Conservation (phyloP, 2,888 invertebrate genomes). For the Scrobipalpa costella region DNA sequence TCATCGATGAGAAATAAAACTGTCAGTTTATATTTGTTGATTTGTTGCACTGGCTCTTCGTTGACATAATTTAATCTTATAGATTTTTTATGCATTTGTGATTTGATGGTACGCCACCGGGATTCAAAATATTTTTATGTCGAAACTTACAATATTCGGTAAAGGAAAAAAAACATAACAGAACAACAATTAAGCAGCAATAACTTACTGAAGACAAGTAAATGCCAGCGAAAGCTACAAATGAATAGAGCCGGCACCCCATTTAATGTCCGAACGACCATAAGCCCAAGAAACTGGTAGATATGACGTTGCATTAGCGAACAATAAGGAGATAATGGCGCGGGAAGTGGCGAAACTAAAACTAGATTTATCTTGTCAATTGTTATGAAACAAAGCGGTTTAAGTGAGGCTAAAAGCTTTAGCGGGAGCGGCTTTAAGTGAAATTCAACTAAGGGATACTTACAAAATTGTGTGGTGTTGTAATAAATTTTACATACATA, state of each 20-base stretch:
- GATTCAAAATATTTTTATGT: no score
- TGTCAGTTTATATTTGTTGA: no score
- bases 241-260: constrained; percentile 53
- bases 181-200: neutral
- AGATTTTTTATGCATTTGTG: no score
- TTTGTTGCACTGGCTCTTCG: no score
- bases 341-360: constrained; percentile 59
- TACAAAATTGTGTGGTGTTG: no score
- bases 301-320: constrained; percentile 68
- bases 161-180: neutral
- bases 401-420: constrained; percentile 64
- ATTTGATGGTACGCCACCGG: no score
- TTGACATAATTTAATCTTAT: no score
- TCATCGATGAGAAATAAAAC: no score
- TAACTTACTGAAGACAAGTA: neutral
- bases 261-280: constrained; percentile 64
- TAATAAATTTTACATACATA: no score
- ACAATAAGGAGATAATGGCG: constrained; percentile 49
- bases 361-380: constrained; percentile 65
- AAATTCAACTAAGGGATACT: neutral
- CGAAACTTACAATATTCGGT: no score
- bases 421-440: constrained; percentile 31
- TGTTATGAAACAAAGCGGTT: constrained; percentile 65
- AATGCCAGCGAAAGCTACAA: neutral
- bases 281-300: constrained; percentile 55